Conservation (phyloP, 2,113 vertebrate species). For the Colius striatus region DNA sequence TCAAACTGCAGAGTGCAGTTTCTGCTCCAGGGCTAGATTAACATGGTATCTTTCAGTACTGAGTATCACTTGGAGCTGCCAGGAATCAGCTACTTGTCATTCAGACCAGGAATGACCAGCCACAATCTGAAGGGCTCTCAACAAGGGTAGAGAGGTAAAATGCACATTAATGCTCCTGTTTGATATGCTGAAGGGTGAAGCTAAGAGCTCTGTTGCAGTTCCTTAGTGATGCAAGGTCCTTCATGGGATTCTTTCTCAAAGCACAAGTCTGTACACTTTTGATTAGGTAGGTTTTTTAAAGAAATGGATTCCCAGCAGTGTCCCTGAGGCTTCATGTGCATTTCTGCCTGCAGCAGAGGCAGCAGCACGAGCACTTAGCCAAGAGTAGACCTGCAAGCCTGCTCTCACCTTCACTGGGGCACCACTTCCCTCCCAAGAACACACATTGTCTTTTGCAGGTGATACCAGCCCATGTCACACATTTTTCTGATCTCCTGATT, state of each 20-base stretch:
- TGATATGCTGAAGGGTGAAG: not conserved
- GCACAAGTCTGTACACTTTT: not conserved
- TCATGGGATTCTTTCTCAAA: not conserved
- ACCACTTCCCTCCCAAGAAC: not conserved
- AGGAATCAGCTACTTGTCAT: not conserved
- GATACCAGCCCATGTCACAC: not conserved
- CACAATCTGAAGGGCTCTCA: not conserved
- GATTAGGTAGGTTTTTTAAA: not conserved
- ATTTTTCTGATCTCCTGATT: not conserved
- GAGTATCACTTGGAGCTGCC: not conserved
- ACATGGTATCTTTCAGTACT: not conserved
- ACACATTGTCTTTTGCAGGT: rapidly evolving
- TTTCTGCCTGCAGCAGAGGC: not conserved
- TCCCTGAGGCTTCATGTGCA: not conserved
- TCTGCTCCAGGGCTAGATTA: not conserved
- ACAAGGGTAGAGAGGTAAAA: not conserved
- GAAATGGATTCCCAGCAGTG: not conserved
- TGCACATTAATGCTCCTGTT: not conserved
- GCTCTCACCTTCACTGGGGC: not conserved
- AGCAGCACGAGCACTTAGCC: not conserved
- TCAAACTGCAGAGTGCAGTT: not conserved
- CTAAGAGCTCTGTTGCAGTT: not conserved
- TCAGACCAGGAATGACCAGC: not conserved
- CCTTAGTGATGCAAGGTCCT: not conserved
- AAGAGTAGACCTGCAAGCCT: not conserved